phyloP scores from a whole-genome alignment of 2,888 invertebrate genomes.

The Mellilla xanthometata region DNA sequence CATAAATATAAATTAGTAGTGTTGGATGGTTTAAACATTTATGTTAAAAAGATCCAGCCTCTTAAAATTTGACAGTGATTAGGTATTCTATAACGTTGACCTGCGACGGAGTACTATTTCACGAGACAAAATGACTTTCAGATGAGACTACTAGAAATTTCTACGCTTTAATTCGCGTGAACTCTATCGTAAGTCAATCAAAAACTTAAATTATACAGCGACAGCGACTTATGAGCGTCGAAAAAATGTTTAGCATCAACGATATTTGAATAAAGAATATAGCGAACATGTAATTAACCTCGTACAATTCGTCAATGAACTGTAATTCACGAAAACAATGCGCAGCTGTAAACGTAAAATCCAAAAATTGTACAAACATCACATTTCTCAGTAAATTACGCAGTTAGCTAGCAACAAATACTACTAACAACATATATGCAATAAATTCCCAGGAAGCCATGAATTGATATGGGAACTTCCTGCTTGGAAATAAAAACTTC shows the following conservation, averaged over 20 bases:
- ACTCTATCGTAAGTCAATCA: no score
- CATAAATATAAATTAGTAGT: conserved; percentile 32
- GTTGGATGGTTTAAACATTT: conserved; percentile 23
- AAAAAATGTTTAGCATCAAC: no score
- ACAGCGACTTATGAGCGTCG: no score
- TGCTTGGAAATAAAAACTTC: background rate
- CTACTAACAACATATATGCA: background rate
- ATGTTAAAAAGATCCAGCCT: conserved; percentile 6
- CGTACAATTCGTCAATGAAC: conserved; percentile 13
- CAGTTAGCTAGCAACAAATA: background rate
- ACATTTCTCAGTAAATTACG: conserved; percentile 14
- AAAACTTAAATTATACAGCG: no score
- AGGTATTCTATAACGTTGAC: background rate
- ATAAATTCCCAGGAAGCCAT: background rate
- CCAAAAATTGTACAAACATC: conserved; percentile 14
- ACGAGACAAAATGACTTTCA: background rate
- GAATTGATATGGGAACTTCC: conserved; percentile 1
- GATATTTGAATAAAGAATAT: background rate
- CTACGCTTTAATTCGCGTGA: no score
- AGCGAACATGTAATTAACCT: conserved; percentile 2
- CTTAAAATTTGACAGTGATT: conserved; percentile 1
- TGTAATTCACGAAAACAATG: conserved; percentile 14
- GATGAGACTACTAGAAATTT: no score
- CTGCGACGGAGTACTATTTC: background rate
- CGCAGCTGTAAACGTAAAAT: conserved; percentile 14